phyloP scores from a whole-genome alignment of 2,797 vertebrate species.

The Fringilla coelebs region DNA sequence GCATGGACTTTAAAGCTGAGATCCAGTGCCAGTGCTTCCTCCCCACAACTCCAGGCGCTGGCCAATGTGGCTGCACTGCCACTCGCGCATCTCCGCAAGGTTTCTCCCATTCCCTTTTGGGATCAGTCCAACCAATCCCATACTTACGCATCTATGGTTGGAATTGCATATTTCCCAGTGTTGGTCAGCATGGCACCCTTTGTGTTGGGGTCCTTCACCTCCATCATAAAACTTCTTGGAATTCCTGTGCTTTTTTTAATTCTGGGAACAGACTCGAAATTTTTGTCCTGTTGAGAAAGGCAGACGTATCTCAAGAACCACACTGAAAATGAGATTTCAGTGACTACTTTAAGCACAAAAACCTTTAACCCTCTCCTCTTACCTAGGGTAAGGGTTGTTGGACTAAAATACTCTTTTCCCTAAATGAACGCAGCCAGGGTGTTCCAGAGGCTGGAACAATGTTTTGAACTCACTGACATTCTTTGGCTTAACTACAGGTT shows the following conservation, averaged over 20 bases:
- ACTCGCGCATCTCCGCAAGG: accelerated
- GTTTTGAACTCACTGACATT: neutral
- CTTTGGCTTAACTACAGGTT: neutral
- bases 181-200: slow-evolving; percentile 98
- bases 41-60: neutral
- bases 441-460: neutral
- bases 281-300: slow-evolving; percentile 85
- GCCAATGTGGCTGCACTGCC: neutral
- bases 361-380: neutral
- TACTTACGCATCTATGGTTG: slow-evolving; percentile 95
- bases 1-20: neutral
- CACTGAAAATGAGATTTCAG: neutral
- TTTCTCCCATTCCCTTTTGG: neutral
- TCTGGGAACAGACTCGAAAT: slow-evolving; percentile 84
- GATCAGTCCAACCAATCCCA: neutral
- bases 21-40: accelerated
- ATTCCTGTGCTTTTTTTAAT: slow-evolving; percentile 98
- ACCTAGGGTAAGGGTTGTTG: neutral
- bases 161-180: slow-evolving; percentile 92
- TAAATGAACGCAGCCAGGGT: accelerated
- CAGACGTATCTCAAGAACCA: neutral
- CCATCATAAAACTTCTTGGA: slow-evolving; percentile 95
- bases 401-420: neutral
- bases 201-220: slow-evolving; percentile 93
- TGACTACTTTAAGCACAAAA: neutral